phyloP scores from a whole-genome alignment of 2,113 vertebrate species.

The Bubalus kerabau region DNA sequence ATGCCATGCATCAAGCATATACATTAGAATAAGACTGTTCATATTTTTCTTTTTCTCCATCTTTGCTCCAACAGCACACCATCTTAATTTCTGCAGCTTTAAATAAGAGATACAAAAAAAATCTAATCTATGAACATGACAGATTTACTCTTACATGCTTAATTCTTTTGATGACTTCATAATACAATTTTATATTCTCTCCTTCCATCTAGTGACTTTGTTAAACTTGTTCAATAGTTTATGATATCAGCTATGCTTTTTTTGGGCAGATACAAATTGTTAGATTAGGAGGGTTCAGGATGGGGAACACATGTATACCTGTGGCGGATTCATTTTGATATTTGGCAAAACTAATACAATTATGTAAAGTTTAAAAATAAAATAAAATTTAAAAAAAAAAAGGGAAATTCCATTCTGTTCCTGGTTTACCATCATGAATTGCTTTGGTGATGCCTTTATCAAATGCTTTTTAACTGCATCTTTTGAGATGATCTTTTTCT shows the following conservation, averaged over 20 bases:
- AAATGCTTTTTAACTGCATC: not conserved
- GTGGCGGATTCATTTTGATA: too few relatives aligned
- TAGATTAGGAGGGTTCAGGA: not conserved
- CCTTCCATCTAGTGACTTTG: not conserved
- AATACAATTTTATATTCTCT: not conserved
- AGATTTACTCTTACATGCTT: not conserved
- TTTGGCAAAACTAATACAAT: too few relatives aligned
- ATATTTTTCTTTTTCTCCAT: not conserved
- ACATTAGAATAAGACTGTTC: not conserved
- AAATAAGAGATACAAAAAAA: not conserved
- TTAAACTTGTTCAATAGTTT: not conserved
- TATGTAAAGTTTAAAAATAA: too few relatives aligned
- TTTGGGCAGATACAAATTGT: not conserved
- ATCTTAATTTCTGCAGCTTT: not conserved
- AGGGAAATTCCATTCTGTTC: not conserved
- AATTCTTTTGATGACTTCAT: not conserved
- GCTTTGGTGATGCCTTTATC: not conserved
- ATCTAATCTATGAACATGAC: not conserved
- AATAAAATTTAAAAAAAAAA: too few relatives aligned
- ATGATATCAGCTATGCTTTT: not conserved
- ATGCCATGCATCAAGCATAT: not conserved
- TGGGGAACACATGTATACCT: too few relatives aligned
- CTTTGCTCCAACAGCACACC: not conserved
- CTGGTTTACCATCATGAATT: not conserved
- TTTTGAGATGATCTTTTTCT: not conserved